Percentiles rank a stretch among this genome's conserved stretches.
phyloP scores from a whole-genome alignment of 1,140 invertebrate species.

The Oscheius sp. region DNA sequence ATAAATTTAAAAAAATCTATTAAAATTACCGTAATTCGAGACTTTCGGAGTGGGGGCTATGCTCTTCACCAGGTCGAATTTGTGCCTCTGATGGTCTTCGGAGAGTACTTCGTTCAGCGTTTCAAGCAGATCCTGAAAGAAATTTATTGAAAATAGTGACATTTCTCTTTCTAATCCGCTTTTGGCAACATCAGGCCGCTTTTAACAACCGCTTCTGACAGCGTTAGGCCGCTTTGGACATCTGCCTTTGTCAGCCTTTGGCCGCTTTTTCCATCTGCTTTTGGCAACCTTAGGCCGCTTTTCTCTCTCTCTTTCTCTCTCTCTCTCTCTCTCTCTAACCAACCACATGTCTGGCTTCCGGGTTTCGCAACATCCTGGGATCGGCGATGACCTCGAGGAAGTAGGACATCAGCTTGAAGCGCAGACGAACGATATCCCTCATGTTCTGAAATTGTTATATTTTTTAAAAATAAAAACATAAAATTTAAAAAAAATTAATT shows the following conservation, averaged over 20 bases:
- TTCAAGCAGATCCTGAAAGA: conserved; percentile 4
- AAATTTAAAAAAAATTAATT: not conserved
- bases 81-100: not conserved
- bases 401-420: conserved; percentile 53
- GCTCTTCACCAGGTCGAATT: not conserved
- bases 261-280: too few relatives aligned
- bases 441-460: conserved; percentile 13
- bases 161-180: not conserved
- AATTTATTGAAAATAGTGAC: not conserved
- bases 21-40: too few relatives aligned
- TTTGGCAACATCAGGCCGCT: not conserved
- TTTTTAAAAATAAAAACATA: not conserved
- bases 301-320: not conserved
- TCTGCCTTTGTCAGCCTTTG: too few relatives aligned
- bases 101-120: not conserved
- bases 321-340: not conserved
- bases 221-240: not conserved
- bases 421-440: conserved; percentile 39
- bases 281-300: not conserved
- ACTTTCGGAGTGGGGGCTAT: too few relatives aligned
- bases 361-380: not conserved
- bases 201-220: not conserved
- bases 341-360: not conserved
- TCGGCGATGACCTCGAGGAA: conserved; percentile 42
- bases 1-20: too few relatives aligned